Conservation (phyloP, 2,113 vertebrate species). For the Campylorhamphus procurvoides region DNA sequence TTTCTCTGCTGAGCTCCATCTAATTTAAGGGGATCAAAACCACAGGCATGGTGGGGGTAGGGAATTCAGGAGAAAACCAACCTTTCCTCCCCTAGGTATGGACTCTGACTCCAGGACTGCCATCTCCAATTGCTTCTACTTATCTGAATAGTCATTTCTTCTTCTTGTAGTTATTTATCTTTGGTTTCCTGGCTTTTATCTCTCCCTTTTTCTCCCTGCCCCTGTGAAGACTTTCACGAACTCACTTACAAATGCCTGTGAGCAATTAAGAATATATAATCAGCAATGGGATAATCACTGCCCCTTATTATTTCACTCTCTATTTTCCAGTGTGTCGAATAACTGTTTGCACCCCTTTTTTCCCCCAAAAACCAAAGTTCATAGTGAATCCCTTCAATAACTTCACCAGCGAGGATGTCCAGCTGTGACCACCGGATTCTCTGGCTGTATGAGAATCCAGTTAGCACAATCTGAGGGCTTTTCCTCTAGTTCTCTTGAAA, state of each 20-base stretch:
- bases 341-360: neutral
- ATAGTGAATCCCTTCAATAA: neutral
- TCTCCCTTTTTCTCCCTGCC: neutral
- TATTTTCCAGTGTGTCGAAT: neutral
- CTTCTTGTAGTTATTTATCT: neutral
- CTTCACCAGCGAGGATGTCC: neutral
- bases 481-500: neutral
- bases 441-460: neutral
- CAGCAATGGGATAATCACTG: neutral
- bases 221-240: neutral
- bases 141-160: neutral
- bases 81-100: neutral
- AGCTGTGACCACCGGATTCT: neutral
- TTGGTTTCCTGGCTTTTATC: neutral
- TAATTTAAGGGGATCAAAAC: neutral
- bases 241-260: neutral
- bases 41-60: neutral
- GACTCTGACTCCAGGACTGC: neutral
- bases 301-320: neutral
- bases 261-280: neutral
- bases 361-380: neutral
- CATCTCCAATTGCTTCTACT: neutral
- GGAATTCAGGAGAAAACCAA: neutral
- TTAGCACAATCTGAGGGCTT: neutral
- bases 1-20: neutral